Base-by-base conservation (phyloP, 1,140 invertebrate genomes). In the Ceratina calcarata region DNA sequence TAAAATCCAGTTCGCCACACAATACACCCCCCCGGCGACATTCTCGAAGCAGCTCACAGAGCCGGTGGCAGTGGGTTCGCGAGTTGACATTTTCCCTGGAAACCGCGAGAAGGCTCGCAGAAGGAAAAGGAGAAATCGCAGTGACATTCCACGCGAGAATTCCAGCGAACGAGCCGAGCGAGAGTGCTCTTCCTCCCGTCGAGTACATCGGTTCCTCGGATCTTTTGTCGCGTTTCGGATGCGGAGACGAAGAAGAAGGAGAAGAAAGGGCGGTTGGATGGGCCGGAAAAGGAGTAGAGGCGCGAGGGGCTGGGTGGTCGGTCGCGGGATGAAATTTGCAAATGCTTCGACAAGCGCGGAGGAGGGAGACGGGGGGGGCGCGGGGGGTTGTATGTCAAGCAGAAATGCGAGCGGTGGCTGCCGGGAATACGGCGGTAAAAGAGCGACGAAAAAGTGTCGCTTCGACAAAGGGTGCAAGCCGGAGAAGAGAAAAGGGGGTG, bases 391-490 rank as follows among this genome's bases (percentile, higher is more conserved):
- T 81, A 77, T 82, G 85, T 86, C 74, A 75, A 75, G 78, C 62
- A 77, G 73, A 86, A 83, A 86, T 81, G 75, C 80, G 75, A 70
- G 81, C 67, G 67, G 37, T 45, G 37, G 37, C 58, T 51, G 81
- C 55, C 70, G 70, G 78, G 81, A 49, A 83, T 65, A 77, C 53
- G 85, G 82, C 85, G 71, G 82, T 80, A 77, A 86, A 87, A 82
- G 80, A 87, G 82, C 79, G 77, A 86, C 82, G 84, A 82, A 82
- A 86, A 80, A 86, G 84, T 85, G 84, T 82, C 83, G 84, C 83
- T 60, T 70, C 76, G 82, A 86, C 78, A 84, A 84, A 84, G 69
- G 74, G 72, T 65, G 68, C 57, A 75, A 86, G 78, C 60, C 58
- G 78, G 49, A 71, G 73, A 75, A 73, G 80, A 76, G 72, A 74